A percentile compares a stretch with the other conserved stretches of the same genome.
These are phyloP conservation scores for Trichogramma evanescens DNA, from an alignment of 2,888 invertebrate species.

Conservation along the genomic window DNA sequence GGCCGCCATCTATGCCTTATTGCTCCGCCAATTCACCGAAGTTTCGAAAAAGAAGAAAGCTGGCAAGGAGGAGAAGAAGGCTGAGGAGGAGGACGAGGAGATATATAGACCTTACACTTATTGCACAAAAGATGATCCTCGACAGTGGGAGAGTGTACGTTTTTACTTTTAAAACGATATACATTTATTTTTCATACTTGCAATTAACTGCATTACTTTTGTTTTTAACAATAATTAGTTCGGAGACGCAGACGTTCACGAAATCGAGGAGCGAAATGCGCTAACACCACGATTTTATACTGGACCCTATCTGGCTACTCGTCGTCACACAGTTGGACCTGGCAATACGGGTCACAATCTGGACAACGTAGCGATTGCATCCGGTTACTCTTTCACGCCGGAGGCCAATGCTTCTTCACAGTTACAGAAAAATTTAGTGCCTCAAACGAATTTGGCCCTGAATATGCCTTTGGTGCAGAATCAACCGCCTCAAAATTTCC, in stretches of 20 bases:
- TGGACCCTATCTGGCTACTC: constrained; percentile 54
- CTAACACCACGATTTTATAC: constrained; percentile 41
- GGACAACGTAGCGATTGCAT: constrained; percentile 37
- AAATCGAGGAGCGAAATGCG: constrained; percentile 43
- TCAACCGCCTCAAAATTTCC: constrained; percentile 76
- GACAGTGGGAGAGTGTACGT: constrained; percentile 57
- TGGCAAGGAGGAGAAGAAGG: too few relatives aligned
- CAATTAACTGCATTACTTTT: neutral
- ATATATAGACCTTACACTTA: too few relatives aligned
- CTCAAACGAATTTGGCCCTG: constrained; percentile 76
- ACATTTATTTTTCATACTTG: neutral
- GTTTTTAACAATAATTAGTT: constrained; percentile 37
- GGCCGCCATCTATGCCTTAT: constrained; percentile 86
- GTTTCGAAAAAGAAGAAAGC: neutral
- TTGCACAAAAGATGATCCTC: constrained; percentile 44
- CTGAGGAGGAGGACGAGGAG: too few relatives aligned
- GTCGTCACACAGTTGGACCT: constrained; percentile 89
- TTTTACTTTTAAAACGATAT: neutral
- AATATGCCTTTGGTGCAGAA: constrained; percentile 78
- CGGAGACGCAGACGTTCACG: constrained; percentile 48
- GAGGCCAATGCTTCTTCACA: constrained; percentile 36
- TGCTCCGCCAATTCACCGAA: constrained; percentile 65
- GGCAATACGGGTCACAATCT: constrained; percentile 81
- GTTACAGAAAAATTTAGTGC: constrained; percentile 52
- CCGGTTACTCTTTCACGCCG: constrained; percentile 35